phyloP scores from a whole-genome alignment of 2,113 vertebrate species.

The Notothenia coriiceps region DNA sequence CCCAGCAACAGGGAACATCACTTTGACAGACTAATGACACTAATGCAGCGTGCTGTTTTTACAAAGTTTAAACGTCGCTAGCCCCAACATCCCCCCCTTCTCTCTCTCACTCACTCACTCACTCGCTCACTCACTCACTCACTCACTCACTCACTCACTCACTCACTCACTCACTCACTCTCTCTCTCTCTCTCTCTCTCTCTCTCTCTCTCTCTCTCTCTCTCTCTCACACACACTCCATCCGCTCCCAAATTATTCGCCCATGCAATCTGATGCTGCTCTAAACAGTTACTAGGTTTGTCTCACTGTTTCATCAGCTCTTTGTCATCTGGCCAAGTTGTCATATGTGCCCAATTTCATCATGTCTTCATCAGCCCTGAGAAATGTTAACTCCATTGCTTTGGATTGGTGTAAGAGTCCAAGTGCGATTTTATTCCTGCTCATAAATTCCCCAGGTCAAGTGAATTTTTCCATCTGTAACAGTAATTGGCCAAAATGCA shows the following conservation, averaged over 20 bases:
- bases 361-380: constrained; percentile 80
- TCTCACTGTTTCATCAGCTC: constrained; percentile 81
- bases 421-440: constrained; percentile 52
- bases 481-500: constrained; percentile 75
- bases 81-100: constrained; percentile 4
- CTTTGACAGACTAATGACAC: constrained; percentile 50
- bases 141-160: background rate
- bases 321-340: constrained; percentile 81
- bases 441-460: constrained; percentile 72
- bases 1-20: constrained; percentile 42
- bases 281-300: constrained; percentile 78
- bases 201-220: no score
- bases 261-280: constrained; percentile 63
- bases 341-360: constrained; percentile 81
- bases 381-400: constrained; percentile 68
- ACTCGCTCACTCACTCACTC: background rate
- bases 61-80: constrained; percentile 64
- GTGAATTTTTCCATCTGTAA: constrained; percentile 74
- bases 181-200: no score
- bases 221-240: constrained; percentile 30
- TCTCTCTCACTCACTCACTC: no score
- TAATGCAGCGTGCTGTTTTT: constrained; percentile 47
- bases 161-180: no score
- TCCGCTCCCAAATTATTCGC: constrained; percentile 49
- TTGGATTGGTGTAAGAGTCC: constrained; percentile 60